These are phyloP conservation scores for Girardinichthys multiradiatus DNA, from an alignment of 2,113 vertebrate genomes.

Conservation along the genomic window DNA sequence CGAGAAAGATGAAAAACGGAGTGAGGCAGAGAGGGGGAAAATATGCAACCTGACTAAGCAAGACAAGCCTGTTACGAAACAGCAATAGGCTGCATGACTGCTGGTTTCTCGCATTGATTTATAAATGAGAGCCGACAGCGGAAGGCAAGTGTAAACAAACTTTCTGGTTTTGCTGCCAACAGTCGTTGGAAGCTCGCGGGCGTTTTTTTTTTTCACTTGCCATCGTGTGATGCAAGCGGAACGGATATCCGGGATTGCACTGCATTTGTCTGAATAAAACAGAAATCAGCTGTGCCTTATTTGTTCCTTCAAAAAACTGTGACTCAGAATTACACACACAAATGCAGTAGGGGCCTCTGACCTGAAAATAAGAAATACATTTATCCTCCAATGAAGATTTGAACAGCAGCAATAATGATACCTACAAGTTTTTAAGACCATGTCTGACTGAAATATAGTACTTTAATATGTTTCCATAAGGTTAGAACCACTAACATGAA, in stretches of 20 bases:
- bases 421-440: neutral
- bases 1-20: constrained; percentile 11
- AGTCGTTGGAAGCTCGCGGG: constrained; percentile 52
- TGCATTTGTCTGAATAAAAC: constrained; percentile 40
- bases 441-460: too few relatives aligned
- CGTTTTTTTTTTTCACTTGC: constrained; percentile 49
- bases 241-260: constrained; percentile 26
- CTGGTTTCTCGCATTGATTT: constrained; percentile 64
- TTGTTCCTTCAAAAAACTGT: neutral
- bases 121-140: constrained; percentile 70
- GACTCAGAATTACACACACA: neutral
- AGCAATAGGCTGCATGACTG: constrained; percentile 48
- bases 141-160: constrained; percentile 72
- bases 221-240: constrained; percentile 53
- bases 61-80: constrained; percentile 60
- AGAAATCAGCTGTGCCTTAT: constrained; percentile 4
- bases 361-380: neutral
- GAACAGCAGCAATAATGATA: neutral
- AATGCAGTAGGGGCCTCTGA: neutral
- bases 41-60: constrained; percentile 65
- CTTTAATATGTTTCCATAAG: too few relatives aligned
- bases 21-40: neutral
- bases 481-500: too few relatives aligned
- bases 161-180: constrained; percentile 73
- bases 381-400: neutral